A percentile compares a stretch with the other conserved stretches of the same genome.
Conservation (phyloP, 2,797 vertebrate species). For the Betta splendens region DNA sequence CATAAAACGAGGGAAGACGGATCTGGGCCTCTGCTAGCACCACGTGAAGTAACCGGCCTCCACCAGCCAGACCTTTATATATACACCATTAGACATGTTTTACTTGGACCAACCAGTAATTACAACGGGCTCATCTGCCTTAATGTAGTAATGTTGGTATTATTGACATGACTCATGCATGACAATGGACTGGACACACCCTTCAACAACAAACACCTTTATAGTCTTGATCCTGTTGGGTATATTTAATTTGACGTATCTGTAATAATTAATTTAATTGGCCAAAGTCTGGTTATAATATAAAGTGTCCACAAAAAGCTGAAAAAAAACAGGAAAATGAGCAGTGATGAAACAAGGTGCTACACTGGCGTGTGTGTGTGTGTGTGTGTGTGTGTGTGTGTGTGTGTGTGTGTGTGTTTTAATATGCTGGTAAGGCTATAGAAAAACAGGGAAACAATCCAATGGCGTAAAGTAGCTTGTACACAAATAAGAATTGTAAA, state of each 20-base stretch:
- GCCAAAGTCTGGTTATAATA: slow-evolving; percentile 28
- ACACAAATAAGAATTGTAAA: slow-evolving; percentile 35
- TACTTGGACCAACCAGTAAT: slow-evolving; percentile 36
- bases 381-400: too few species aligned
- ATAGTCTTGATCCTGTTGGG: background rate
- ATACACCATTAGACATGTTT: too few species aligned
- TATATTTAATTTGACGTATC: slow-evolving; percentile 18
- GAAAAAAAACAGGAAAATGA: slow-evolving; percentile 41
- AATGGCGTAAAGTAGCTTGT: slow-evolving; percentile 9
- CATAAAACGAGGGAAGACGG: slow-evolving; percentile 24
- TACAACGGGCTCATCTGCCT: slow-evolving; percentile 32
- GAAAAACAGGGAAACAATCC: slow-evolving; percentile 31
- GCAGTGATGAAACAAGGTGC: slow-evolving; percentile 36
- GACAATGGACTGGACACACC: background rate
- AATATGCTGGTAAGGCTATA: slow-evolving; percentile 45
- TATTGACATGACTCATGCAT: slow-evolving; percentile 5
- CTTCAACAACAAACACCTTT: slow-evolving; percentile 4
- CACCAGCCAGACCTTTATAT: background rate
- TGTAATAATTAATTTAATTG: slow-evolving; percentile 37
- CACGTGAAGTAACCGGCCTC: slow-evolving; percentile 13
- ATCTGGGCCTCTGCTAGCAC: slow-evolving; percentile 34
- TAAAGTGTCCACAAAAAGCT: slow-evolving; percentile 21
- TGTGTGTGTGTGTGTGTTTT: slow-evolving; percentile 2
- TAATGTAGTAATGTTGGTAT: slow-evolving; percentile 3
- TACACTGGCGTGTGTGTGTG: too few species aligned